Evolutionary conservation across 1,140 invertebrate species (phyloP).

Genomic region (Asbolus verrucosus): DNA sequence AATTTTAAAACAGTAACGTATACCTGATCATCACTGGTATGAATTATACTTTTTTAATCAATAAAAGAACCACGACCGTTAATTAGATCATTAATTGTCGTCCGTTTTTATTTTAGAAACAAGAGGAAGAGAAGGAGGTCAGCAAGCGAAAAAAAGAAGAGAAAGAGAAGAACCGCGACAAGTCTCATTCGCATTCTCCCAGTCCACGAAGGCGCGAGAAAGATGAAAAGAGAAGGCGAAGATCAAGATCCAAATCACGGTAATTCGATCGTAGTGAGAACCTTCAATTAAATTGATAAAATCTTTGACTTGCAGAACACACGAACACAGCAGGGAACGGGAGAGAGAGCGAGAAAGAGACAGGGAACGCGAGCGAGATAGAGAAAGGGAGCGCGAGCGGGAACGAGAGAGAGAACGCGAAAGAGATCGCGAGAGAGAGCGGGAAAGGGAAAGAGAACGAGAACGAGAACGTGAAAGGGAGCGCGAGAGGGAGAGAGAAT

Average conservation of each 20-base stretch:
- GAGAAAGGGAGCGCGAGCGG: conserved; percentile 60
- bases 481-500: conserved; percentile 66
- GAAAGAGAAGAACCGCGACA: conserved; percentile 66
- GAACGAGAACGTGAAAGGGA: conserved; percentile 65
- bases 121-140: conserved; percentile 72
- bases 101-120: conserved; percentile 71
- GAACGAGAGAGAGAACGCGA: conserved; percentile 66
- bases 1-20: conserved; percentile 42
- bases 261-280: conserved; percentile 28
- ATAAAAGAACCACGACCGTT: conserved; percentile 19
- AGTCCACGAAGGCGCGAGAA: conserved; percentile 60
- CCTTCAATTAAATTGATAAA: not conserved
- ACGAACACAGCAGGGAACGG: conserved; percentile 50
- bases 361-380: conserved; percentile 56
- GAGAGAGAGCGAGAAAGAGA: conserved; percentile 47
- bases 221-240: conserved; percentile 61
- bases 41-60: conserved; percentile 47
- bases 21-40: conserved; percentile 51
- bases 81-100: conserved; percentile 25
- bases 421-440: conserved; percentile 65
- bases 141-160: conserved; percentile 63
- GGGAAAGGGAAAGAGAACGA: conserved; percentile 65
- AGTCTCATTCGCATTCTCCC: conserved; percentile 63
- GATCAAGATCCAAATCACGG: conserved; percentile 68
- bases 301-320: conserved; percentile 38